Conservation (phyloP, 2,888 invertebrate species). For the Phyllotreta cruciferae region DNA sequence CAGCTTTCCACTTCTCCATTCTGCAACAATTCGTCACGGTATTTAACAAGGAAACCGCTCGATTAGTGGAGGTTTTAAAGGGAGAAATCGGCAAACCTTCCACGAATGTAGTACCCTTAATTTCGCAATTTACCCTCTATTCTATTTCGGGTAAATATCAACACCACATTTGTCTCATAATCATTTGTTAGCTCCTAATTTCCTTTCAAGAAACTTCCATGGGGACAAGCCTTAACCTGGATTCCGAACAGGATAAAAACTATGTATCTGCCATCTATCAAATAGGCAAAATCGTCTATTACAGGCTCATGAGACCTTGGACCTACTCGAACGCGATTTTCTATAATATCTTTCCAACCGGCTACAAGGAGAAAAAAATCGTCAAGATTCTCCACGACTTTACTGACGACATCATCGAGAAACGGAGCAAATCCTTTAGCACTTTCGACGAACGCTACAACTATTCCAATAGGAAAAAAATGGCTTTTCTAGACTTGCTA, state of each 20-base stretch:
- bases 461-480: conserved; percentile 57
- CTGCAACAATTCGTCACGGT: conserved; percentile 44
- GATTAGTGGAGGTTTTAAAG: conserved; percentile 45
- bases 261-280: conserved; percentile 43
- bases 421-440: conserved; percentile 39
- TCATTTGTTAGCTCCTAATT: neutral
- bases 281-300: conserved; percentile 42
- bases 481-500: conserved; percentile 49
- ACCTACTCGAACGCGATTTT: conserved; percentile 38
- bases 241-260: conserved; percentile 37
- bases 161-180: conserved; percentile 18
- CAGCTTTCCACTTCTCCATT: conserved; percentile 49
- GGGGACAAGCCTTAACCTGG: conserved; percentile 42
- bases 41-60: conserved; percentile 44
- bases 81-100: conserved; percentile 44
- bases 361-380: conserved; percentile 37
- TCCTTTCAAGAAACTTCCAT: conserved; percentile 47
- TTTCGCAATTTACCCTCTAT: conserved; percentile 63
- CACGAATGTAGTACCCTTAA: conserved; percentile 59
- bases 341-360: conserved; percentile 30
- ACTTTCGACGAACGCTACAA: conserved; percentile 49
- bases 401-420: conserved; percentile 46
- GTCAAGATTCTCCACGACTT: conserved; percentile 46
- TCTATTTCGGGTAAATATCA: conserved; percentile 63
- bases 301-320: conserved; percentile 47